These are phyloP conservation scores for Melieria omissa DNA, from an alignment of 2,888 invertebrate genomes.

Conservation along the genomic window DNA sequence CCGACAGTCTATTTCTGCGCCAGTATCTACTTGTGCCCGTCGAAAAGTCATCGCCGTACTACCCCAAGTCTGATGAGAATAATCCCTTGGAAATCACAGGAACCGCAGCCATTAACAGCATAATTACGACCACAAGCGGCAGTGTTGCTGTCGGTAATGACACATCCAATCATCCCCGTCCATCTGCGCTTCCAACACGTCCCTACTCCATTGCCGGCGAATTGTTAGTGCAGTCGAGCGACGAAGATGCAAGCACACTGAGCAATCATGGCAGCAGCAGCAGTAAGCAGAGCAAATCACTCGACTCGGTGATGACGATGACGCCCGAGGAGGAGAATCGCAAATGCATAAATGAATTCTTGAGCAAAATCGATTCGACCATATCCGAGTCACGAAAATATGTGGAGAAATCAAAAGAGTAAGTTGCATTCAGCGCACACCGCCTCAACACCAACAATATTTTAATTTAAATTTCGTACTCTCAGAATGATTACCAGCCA, in stretches of 20 bases:
- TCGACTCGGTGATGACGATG: constrained; percentile 70
- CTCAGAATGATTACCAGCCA: constrained; percentile 61
- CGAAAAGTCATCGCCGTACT: constrained; percentile 73
- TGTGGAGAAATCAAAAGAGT: constrained; percentile 86
- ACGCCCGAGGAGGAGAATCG: constrained; percentile 80
- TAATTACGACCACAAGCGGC: constrained; percentile 26
- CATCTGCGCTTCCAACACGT: constrained; percentile 67
- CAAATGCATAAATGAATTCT: constrained; percentile 81
- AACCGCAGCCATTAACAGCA: constrained; percentile 20
- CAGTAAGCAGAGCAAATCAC: constrained; percentile 64
- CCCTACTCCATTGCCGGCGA: constrained; percentile 72
- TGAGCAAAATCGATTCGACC: constrained; percentile 85
- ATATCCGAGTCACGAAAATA: constrained; percentile 86
- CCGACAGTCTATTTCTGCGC: constrained; percentile 91
- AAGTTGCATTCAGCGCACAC: constrained; percentile 67
- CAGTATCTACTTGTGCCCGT: constrained; percentile 89
- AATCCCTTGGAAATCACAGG: constrained; percentile 47
- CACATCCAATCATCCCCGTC: constrained; percentile 47
- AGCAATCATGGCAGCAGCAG: constrained; percentile 52
- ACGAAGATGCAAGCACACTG: constrained; percentile 52
- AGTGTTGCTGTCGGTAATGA: constrained; percentile 27
- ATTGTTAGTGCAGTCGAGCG: constrained; percentile 53
- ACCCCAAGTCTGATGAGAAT: constrained; percentile 69
- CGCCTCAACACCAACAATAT: constrained; percentile 12
- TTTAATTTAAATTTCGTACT: constrained; percentile 3